These are phyloP conservation scores for Oreamnos americanus DNA, from an alignment of 2,113 vertebrate species.

Conservation along the genomic window DNA sequence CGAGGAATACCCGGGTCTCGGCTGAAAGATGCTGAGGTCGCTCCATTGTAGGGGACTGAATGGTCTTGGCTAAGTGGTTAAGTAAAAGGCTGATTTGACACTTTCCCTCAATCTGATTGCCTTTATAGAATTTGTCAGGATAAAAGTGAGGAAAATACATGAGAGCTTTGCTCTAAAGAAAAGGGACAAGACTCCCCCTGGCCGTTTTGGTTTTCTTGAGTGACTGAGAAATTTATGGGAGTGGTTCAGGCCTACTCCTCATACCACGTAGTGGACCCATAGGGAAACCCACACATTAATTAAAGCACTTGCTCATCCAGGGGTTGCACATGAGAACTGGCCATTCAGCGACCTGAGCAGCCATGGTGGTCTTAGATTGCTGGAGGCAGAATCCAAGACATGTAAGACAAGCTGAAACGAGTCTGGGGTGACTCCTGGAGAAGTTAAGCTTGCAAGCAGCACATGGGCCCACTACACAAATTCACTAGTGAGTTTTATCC, in stretches of 20 bases:
- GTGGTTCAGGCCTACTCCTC: neutral
- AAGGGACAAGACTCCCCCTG: neutral
- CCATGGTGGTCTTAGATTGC: neutral
- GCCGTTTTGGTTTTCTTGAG: neutral
- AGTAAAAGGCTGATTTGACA: too few relatives aligned
- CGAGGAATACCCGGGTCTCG: accelerated
- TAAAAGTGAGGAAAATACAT: neutral
- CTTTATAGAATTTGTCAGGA: too few relatives aligned
- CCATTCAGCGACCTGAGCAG: neutral
- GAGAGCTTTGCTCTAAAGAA: neutral
- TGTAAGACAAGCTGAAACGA: too few relatives aligned
- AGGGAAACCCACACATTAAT: neutral
- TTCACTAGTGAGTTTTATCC: neutral
- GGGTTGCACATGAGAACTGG: neutral
- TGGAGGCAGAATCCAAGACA: neutral
- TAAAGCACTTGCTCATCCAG: neutral
- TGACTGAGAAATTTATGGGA: neutral
- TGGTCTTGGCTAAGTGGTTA: too few relatives aligned
- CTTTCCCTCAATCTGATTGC: too few relatives aligned
- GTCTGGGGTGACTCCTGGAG: neutral
- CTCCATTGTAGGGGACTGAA: too few relatives aligned
- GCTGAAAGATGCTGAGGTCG: too few relatives aligned
- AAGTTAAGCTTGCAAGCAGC: neutral
- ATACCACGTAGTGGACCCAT: neutral
- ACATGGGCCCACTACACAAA: neutral